A percentile compares a stretch with the other conserved stretches of the same genome.
Evolutionary conservation across 1,140 invertebrate genomes (phyloP).

Genomic region (Zaprionus camerounensis): DNA sequence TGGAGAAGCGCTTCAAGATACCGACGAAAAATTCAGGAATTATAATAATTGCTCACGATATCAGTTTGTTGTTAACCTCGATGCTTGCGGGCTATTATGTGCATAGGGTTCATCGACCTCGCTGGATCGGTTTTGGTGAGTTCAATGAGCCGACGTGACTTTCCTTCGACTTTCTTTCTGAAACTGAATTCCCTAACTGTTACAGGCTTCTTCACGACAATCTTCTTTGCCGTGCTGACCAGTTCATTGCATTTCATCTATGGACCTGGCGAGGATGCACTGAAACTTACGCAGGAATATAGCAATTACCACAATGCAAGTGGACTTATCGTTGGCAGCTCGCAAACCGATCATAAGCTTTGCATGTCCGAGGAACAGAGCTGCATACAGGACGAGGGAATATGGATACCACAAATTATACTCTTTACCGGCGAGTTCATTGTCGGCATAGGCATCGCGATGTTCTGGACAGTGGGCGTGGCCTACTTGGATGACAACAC

Average conservation of each 20-base stretch:
- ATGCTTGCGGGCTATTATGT: conserved; percentile 67
- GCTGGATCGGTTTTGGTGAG: conserved; percentile 75
- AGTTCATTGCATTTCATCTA: conserved; percentile 90
- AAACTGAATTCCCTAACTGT: conserved; percentile 50
- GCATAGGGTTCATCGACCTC: conserved; percentile 67
- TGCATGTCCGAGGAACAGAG: conserved; percentile 35
- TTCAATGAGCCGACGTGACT: conserved; percentile 84
- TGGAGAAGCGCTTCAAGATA: conserved; percentile 93
- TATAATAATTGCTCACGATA: conserved; percentile 89
- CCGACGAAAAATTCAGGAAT: conserved; percentile 89
- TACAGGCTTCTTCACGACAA: conserved; percentile 89
- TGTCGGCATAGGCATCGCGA: conserved; percentile 87
- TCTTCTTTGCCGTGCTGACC: conserved; percentile 88
- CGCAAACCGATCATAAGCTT: conserved; percentile 42
- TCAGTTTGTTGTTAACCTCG: conserved; percentile 63
- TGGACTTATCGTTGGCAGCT: conserved; percentile 47
- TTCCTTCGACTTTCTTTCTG: conserved; percentile 59
- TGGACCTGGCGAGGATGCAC: conserved; percentile 88
- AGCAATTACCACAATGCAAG: conserved; percentile 65
- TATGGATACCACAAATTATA: conserved; percentile 85
- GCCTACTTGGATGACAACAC: conserved; percentile 90
- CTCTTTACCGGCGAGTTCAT: conserved; percentile 88
- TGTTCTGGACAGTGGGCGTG: conserved; percentile 88
- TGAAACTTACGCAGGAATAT: conserved; percentile 87
- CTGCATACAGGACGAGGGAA: conserved; percentile 71